These are phyloP conservation scores for Ceyx melanurus DNA, from an alignment of 2,113 vertebrate genomes.

Conservation along the genomic window DNA sequence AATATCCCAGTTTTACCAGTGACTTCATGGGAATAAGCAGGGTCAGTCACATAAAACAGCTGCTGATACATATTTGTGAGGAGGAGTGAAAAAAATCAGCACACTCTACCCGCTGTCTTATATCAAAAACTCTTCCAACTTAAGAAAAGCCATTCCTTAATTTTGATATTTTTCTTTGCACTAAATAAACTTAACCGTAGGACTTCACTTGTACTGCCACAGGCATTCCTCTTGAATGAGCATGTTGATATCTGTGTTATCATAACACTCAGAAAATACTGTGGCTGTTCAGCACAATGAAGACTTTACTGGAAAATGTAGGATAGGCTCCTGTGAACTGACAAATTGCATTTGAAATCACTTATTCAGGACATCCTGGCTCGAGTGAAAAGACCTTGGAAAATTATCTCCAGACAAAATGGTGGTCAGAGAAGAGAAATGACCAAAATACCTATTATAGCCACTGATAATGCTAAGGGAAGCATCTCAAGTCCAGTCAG, in stretches of 20 bases:
- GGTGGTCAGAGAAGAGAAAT: neutral
- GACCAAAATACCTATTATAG: neutral
- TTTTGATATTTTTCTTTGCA: slow-evolving; percentile 40
- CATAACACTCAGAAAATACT: neutral
- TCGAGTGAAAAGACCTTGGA: neutral
- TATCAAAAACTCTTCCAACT: slow-evolving; percentile 69
- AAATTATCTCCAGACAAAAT: neutral
- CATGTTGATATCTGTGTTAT: slow-evolving; percentile 19
- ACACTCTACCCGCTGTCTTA: slow-evolving; percentile 52
- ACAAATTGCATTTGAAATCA: neutral
- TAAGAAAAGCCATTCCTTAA: slow-evolving; percentile 41
- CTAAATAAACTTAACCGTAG: slow-evolving; percentile 24
- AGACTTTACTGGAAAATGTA: slow-evolving; percentile 4
- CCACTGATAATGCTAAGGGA: neutral
- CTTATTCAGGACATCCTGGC: neutral
- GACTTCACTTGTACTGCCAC: neutral
- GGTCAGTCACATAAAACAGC: slow-evolving; percentile 57
- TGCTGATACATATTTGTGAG: slow-evolving; percentile 46
- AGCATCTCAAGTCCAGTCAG: neutral
- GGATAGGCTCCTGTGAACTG: slow-evolving; percentile 9
- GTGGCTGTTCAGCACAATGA: neutral
- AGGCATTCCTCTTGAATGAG: slow-evolving; percentile 36
- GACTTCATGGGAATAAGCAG: slow-evolving; percentile 38
- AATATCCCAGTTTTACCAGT: slow-evolving; percentile 22
- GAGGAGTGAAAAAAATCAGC: slow-evolving; percentile 26